Conservation (phyloP, 2,888 invertebrate genomes). For the Pollenia labialis region DNA sequence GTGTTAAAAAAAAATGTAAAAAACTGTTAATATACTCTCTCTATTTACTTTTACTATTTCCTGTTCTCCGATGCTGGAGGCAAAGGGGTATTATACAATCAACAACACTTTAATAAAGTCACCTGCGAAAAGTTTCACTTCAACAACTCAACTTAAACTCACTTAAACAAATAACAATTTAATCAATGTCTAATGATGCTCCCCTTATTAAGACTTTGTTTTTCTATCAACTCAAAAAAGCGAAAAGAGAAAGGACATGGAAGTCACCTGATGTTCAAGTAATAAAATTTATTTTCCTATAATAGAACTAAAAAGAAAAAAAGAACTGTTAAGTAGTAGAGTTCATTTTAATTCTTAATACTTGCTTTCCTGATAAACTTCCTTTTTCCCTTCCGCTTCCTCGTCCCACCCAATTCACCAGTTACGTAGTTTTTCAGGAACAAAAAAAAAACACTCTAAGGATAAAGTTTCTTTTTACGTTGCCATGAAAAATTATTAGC, state of each 20-base stretch:
- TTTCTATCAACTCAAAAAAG: neutral
- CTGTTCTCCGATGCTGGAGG: neutral
- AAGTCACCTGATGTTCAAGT: conserved; percentile 69
- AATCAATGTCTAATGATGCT: conserved; percentile 61
- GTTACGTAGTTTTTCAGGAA: neutral
- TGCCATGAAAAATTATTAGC: conserved; percentile 54
- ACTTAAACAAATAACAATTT: conserved; percentile 59
- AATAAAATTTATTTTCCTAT: conserved; percentile 32
- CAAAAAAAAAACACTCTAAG: conserved; percentile 38
- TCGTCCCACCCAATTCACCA: neutral
- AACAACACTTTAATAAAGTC: conserved; percentile 32
- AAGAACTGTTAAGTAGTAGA: neutral
- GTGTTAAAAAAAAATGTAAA: neutral
- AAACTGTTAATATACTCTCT: conserved; percentile 16
- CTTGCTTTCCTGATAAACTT: neutral
- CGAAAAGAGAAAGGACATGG: no score
- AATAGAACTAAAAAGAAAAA: conserved; percentile 8
- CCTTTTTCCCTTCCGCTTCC: neutral
- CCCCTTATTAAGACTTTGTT: neutral
- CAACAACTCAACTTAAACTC: conserved; percentile 43
- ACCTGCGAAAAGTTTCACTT: conserved; percentile 30
- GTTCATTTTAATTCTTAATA: neutral
- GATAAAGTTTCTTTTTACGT: conserved; percentile 64
- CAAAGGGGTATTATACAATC: conserved; percentile 20
- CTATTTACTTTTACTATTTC: conserved; percentile 1